Evolutionary conservation across 2,113 vertebrate genomes (phyloP).

Genomic region (Myanophis thanlyinensis): DNA sequence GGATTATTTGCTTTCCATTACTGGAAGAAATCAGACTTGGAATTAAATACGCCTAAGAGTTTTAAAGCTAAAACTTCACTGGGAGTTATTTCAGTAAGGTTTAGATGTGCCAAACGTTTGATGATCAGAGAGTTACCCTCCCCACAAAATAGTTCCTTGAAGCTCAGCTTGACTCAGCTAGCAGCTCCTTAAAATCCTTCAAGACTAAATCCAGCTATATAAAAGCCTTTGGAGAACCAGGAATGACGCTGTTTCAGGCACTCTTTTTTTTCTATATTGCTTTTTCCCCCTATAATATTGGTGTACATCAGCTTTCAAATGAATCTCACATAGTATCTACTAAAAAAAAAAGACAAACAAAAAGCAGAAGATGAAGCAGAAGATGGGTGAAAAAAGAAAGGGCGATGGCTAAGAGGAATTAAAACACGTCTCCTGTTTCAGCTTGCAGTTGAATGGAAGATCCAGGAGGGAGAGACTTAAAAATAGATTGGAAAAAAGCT

Average conservation of each 20-base stretch:
- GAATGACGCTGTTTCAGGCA: not conserved
- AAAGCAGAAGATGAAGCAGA: not conserved
- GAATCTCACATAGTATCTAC: not conserved
- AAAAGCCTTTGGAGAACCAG: conserved; percentile 39
- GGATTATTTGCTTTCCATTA: conserved; percentile 32
- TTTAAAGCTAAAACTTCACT: conserved; percentile 45
- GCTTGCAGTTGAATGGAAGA: not conserved
- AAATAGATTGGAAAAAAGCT: not conserved
- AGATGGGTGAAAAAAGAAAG: not conserved
- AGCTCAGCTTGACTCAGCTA: conserved; percentile 22
- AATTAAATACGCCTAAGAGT: conserved; percentile 31
- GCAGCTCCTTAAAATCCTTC: conserved; percentile 39
- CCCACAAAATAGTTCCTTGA: conserved; percentile 39
- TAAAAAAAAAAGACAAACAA: not conserved
- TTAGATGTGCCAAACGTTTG: conserved; percentile 42
- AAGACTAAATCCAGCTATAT: conserved; percentile 44
- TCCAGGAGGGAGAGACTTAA: not conserved
- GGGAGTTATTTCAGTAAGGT: conserved; percentile 43
- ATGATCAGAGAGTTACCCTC: conserved; percentile 44
- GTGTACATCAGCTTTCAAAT: not conserved
- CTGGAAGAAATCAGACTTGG: conserved; percentile 45
- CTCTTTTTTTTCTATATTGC: conserved; percentile 21
- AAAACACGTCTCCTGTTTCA: not conserved
- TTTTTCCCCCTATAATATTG: not conserved
- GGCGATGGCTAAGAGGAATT: not conserved